Base-by-base conservation (phyloP, 2,888 invertebrate genomes). In the Zaprionus obscuricornis region DNA sequence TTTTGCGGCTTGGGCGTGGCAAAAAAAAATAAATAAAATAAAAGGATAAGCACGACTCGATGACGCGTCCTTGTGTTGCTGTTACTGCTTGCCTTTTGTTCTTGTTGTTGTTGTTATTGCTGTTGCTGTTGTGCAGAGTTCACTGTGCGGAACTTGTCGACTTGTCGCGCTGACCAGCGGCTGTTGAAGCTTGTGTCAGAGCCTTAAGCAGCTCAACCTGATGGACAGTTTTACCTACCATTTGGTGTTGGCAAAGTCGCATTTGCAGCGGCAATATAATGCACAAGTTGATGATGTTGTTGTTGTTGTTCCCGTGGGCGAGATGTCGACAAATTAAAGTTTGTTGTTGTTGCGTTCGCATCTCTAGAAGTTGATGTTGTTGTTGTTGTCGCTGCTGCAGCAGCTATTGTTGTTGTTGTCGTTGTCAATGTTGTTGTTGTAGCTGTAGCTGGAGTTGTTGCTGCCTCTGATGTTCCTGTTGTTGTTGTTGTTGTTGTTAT, bases 241-340 rank as follows among this genome's bases (percentile, higher is more conserved):
- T 76, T 58, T 34, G 37, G 37, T 18, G 54, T 34, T 31, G 37
- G 16, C 50, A 17, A 18, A 13, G 54, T 20, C 18, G 27, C 40
- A 27, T 26, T 51, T 31, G 24, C 13, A 37, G 11, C 24, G 55
- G 45, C 42, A 50, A 40, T 46, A 51, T 59, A 42, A 71, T 74
- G 74, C 63, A 78, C 65, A 52, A 63, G 62, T 43, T 52, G 51
- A 36, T 55, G 51, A 36, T 47, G 55, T 26, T 37, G 50, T 36
- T 43, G 47, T 26, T 29, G 34, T 16, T 3, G 6, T 27, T 59
- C 54, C 55, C 47, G 4, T 31, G 18, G 42, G 56, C 42, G 37
- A 39, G 34, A 24, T 33, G 49, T 37, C 68, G 67, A 69, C 81
- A 76, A 82, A 75, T 78, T 75, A 67, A 27, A 16, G 45, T 40